phyloP scores from a whole-genome alignment of 2,113 vertebrate genomes.

The Hippocampus zosterae region DNA sequence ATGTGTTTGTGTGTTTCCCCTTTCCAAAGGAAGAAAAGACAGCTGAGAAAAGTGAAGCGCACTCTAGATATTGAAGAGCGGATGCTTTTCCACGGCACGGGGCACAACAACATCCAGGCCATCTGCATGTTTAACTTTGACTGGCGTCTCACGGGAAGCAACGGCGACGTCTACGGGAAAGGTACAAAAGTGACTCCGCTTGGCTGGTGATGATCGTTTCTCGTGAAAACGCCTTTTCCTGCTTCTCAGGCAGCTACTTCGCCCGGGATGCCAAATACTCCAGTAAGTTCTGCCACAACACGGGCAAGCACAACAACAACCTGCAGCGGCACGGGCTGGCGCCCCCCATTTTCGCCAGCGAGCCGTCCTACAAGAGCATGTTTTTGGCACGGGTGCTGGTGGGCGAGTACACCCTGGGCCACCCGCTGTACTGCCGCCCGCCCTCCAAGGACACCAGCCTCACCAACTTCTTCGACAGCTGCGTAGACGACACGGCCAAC shows the following conservation, averaged over 20 bases:
- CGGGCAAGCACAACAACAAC: slow-evolving; percentile 82
- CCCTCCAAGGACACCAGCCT: slow-evolving; percentile 92
- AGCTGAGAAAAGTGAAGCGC: slow-evolving; percentile 88
- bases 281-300: slow-evolving; percentile 90
- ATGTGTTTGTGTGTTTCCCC: slow-evolving; percentile 31
- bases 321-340: slow-evolving; percentile 74
- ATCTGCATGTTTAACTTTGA: slow-evolving; percentile 98
- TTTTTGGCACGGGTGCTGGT: slow-evolving; percentile 91
- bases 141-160: slow-evolving; percentile 91
- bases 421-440: slow-evolving; percentile 85
- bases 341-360: slow-evolving; percentile 65
- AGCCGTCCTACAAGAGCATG: slow-evolving; percentile 83
- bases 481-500: slow-evolving; percentile 89
- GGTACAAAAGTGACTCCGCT: slow-evolving; percentile 68
- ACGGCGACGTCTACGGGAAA: slow-evolving; percentile 92
- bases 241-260: slow-evolving; percentile 87
- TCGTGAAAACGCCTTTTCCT: background rate
- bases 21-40: slow-evolving; percentile 85
- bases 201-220: background rate
- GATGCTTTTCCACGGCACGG: slow-evolving; percentile 97
- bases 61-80: slow-evolving; percentile 82
- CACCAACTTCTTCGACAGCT: slow-evolving; percentile 93
- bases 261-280: slow-evolving; percentile 90
- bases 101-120: slow-evolving; percentile 89
- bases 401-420: slow-evolving; percentile 85